phyloP scores from a whole-genome alignment of 2,113 vertebrate species.

The Burhinus bistriatus region DNA sequence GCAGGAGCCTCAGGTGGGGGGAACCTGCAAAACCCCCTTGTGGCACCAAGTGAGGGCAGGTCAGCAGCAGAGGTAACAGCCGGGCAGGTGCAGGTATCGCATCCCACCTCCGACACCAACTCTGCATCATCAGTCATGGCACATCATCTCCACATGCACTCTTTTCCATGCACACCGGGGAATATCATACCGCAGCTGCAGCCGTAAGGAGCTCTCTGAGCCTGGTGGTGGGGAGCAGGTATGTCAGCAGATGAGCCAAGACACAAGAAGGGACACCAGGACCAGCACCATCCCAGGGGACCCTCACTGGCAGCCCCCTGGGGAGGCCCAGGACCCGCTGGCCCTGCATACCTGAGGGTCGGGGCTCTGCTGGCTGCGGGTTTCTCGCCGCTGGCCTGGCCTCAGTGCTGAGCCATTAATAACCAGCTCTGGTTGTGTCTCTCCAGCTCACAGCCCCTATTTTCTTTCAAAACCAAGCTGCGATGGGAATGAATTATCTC shows the following conservation, averaged over 20 bases:
- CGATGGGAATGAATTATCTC: background rate
- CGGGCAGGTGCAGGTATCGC: rapidly evolving
- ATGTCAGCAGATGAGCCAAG: background rate
- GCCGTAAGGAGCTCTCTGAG: rapidly evolving
- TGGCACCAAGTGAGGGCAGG: rapidly evolving
- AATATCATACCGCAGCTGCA: rapidly evolving
- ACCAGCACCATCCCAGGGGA: background rate
- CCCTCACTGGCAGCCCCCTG: background rate
- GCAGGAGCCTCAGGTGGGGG: background rate
- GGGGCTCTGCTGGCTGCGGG: background rate
- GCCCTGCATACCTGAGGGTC: rapidly evolving
- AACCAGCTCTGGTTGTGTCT: background rate
- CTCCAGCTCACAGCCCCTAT: background rate
- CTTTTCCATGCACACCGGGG: background rate
- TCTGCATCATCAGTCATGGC: background rate
- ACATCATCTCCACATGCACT: rapidly evolving
- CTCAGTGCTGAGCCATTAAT: background rate
- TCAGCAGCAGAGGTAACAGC: background rate
- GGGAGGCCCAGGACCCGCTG: rapidly evolving
- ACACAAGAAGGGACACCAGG: background rate
- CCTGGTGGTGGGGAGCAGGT: rapidly evolving
- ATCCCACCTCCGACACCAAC: rapidly evolving
- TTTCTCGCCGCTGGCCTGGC: background rate
- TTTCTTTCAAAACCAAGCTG: background rate
- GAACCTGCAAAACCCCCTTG: background rate